Evolutionary conservation across 2,797 vertebrate genomes (phyloP).

Genomic region (Lagorchestes hirsutus): DNA sequence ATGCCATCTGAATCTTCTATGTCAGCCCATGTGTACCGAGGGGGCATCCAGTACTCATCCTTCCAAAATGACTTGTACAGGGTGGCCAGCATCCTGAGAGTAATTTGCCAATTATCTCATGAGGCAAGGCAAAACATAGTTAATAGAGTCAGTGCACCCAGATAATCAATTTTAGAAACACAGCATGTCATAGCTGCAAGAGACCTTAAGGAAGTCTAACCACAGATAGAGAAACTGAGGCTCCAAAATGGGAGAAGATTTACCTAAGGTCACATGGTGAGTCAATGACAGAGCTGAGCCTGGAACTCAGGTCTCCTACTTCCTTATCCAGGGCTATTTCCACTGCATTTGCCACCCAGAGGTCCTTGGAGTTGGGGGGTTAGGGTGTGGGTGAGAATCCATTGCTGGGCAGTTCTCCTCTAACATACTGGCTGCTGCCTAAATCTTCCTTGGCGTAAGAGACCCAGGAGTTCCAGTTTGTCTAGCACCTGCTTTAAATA

Average conservation of each 20-base stretch:
- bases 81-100: slow-evolving; percentile 70
- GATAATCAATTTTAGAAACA: neutral
- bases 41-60: slow-evolving; percentile 66
- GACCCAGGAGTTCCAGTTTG: neutral
- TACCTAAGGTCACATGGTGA: neutral
- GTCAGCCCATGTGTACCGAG: slow-evolving; percentile 52
- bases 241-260: neutral
- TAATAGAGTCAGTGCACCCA: neutral
- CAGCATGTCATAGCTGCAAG: neutral
- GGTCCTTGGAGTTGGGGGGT: neutral
- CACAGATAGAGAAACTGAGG: neutral
- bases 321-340: neutral
- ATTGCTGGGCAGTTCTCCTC: neutral
- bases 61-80: slow-evolving; percentile 71
- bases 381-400: neutral
- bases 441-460: neutral
- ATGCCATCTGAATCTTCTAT: slow-evolving; percentile 64
- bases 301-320: neutral
- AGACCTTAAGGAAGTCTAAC: neutral
- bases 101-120: neutral
- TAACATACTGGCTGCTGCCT: neutral
- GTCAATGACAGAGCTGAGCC: neutral
- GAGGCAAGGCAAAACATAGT: neutral
- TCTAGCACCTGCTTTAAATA: neutral
- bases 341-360: neutral